Conservation (phyloP, 2,797 vertebrate genomes). For the Aulostomus chinensis region DNA sequence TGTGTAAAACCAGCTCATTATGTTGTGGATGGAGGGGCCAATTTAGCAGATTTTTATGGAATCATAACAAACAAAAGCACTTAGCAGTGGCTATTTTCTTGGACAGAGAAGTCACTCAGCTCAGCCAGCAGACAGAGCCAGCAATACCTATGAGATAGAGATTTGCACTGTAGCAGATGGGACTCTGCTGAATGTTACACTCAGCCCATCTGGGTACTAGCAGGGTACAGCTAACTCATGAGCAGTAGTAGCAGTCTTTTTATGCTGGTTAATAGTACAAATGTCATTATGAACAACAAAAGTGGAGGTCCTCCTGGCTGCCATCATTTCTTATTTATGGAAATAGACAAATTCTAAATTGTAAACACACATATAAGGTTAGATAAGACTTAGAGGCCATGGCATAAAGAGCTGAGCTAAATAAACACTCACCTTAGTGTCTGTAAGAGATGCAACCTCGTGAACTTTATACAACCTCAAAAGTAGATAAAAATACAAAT, state of each 20-base stretch:
- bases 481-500: conserved; percentile 39
- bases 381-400: no score
- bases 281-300: conserved; percentile 20
- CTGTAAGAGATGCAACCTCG: no score
- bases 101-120: conserved; percentile 44
- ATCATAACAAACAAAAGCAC: conserved; percentile 56
- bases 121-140: conserved; percentile 63
- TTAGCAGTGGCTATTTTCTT: conserved; percentile 49
- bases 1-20: conserved; percentile 51
- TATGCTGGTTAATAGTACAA: conserved; percentile 34
- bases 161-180: conserved; percentile 68
- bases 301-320: conserved; percentile 18
- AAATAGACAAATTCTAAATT: conserved; percentile 15
- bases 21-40: conserved; percentile 29
- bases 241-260: conserved; percentile 23
- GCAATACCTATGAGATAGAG: conserved; percentile 47
- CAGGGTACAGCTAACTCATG: conserved; percentile 31
- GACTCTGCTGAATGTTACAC: conserved; percentile 66
- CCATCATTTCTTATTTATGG: conserved; percentile 12
- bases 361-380: no score
- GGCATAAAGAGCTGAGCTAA: no score
- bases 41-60: conserved; percentile 56
- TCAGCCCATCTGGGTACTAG: conserved; percentile 56
- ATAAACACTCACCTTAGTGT: no score
- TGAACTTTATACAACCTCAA: no score